Evolutionary conservation across 1,140 invertebrate species (phyloP), one percentile per base, ranked within the genome.

Genomic region (Drosophila tsacasi): DNA sequence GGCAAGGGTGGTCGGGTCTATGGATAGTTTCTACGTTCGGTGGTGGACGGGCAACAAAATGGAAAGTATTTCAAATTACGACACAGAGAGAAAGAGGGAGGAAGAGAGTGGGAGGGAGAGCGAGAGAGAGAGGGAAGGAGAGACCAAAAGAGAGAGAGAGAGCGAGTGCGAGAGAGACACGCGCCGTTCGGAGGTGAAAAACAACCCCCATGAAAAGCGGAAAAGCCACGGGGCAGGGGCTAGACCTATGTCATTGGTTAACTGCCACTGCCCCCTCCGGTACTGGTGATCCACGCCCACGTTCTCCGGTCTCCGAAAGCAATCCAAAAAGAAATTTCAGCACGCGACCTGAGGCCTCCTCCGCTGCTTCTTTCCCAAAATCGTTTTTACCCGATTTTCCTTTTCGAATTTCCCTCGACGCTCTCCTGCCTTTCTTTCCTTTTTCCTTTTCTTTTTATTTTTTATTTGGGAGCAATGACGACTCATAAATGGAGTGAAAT

Each of bases 21-120:
- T n/a, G 49, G 57, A 63, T 67, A 49, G n/a, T 25, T 52, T 5
- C 25, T 50, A 6, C 50, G 12, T 21, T 42, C n/a, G 54, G 32
- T 39, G 54, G 47, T 46, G 30, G 37, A 27, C 30, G 49, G 74
- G 78, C 79, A 87, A 86, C 76, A 89, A 89, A 89, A 89, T 89
- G 85, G 85, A 89, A 89, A 89, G 85, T 89, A 89, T 89, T 89
- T 90, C 86, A 90, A 89, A 89, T 84, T 81, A 84, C 81, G 47
- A 81, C 83, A 79, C 66, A 76, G 27, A 25, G 21, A 37, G 30
- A 39, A 32, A 57, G 21, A 37, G 25, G 7, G 21, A 8, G 39
- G 0, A 0, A 19, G 1, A 8, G 49, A 3, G 5, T 13, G 19
- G 19, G 25, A 27, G 39, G 21, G 15, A 37, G 54, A 63, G 3